Conservation (phyloP, 1,140 invertebrate genomes). For the Anoplophora glabripennis region DNA sequence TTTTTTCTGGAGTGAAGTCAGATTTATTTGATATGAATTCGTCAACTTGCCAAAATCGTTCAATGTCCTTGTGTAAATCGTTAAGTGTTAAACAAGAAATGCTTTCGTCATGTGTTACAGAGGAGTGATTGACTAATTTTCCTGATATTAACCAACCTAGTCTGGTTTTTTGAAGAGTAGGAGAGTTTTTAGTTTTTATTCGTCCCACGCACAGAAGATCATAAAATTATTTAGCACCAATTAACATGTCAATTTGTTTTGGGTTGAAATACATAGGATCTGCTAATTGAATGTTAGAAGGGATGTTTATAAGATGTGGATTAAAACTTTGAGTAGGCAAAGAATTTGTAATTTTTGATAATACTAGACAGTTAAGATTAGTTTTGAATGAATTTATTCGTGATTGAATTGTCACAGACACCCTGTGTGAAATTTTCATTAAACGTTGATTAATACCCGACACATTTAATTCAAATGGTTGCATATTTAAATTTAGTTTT, state of each 20-base stretch:
- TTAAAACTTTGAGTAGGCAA: background rate
- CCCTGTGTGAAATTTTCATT: no score
- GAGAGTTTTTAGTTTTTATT: background rate
- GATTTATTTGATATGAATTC: background rate
- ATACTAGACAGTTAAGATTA: background rate
- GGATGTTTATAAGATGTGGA: background rate
- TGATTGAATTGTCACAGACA: no score
- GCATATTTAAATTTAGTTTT: no score
- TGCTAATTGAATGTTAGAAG: conserved; percentile 2
- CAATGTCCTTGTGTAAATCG: background rate
- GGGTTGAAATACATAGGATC: background rate
- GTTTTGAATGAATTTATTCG: no score
- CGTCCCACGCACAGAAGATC: background rate
- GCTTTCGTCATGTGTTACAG: background rate
- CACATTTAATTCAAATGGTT: no score
- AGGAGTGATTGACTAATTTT: background rate
- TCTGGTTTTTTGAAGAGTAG: conserved; percentile 1
- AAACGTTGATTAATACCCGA: no score
- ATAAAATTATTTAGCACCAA: conserved; percentile 1
- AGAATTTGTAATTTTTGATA: background rate
- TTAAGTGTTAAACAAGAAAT: background rate
- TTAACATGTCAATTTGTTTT: conserved; percentile 6
- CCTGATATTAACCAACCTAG: conserved; percentile 4
- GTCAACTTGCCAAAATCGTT: conserved; percentile 14
- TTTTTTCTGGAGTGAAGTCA: background rate